A percentile compares a stretch with the other conserved stretches of the same genome.
Evolutionary conservation across 2,797 vertebrate genomes (phyloP).

Genomic region (Gobionotothen gibberifrons): DNA sequence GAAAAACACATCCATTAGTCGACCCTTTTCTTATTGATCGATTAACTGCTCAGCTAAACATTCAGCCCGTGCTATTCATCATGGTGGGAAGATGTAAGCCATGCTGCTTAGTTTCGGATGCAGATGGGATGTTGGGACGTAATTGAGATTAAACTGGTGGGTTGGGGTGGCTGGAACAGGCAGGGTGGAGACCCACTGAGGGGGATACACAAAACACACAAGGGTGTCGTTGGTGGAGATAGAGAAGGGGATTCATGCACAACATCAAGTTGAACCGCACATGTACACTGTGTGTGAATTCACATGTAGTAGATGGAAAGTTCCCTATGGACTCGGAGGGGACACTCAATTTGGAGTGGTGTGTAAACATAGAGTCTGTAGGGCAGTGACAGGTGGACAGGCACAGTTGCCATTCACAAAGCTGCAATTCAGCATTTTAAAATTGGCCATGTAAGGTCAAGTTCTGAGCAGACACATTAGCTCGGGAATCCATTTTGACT

Average conservation of each 20-base stretch:
- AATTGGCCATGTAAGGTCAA: constrained; percentile 64
- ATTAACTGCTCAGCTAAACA: constrained; percentile 81
- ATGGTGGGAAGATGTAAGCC: constrained; percentile 68
- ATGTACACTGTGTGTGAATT: neutral
- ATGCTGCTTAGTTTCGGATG: constrained; percentile 70
- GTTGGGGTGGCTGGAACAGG: constrained; percentile 59
- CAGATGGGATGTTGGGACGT: constrained; percentile 69
- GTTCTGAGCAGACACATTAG: constrained; percentile 72
- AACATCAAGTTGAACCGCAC: constrained; percentile 7
- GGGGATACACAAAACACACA: constrained; percentile 47
- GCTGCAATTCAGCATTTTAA: constrained; percentile 47
- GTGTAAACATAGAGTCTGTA: constrained; percentile 25
- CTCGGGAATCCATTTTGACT: constrained; percentile 74
- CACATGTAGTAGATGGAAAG: constrained; percentile 7
- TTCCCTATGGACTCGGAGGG: neutral
- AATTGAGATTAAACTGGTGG: constrained; percentile 79
- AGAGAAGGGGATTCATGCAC: constrained; percentile 22
- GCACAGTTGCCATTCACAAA: constrained; percentile 52
- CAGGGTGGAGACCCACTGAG: constrained; percentile 58
- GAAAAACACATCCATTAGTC: constrained; percentile 79
- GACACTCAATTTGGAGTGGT: constrained; percentile 37
- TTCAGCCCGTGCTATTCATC: constrained; percentile 78
- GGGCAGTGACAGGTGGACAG: constrained; percentile 54
- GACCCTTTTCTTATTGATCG: constrained; percentile 78
- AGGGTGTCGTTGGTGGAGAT: constrained; percentile 31